Evolutionary conservation across 2,888 invertebrate genomes (phyloP), one percentile per base, ranked within the genome.

Genomic region (Lypha dubia): DNA sequence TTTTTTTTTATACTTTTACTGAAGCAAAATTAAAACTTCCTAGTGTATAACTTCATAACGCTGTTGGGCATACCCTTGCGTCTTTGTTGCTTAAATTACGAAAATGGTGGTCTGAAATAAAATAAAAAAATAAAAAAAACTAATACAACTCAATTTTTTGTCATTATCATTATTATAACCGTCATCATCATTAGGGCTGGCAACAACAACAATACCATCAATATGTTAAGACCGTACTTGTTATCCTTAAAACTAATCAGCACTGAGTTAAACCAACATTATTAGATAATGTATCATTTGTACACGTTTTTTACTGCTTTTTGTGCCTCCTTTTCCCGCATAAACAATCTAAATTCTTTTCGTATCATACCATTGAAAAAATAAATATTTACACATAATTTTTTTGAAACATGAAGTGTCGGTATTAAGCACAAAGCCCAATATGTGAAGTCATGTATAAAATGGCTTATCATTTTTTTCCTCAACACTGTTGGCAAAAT

Each of bases 211-310:
- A 38, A 65, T 46, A 81, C 41, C 44, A 46, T 6, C 46, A 63
- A 71, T 63, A 56, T 62, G 41, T 73, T 62, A 6, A 67, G 65
- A 51, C 56, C 67, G 65, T 44, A 73, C 73, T 83, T 79, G 44
- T 71, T 80, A 71, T 80, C 60, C 67, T 60, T 80, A 71, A 70
- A 84, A 83, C 83, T 85, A 83, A 85, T 86, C 80, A 85, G 74
- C 83, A 83, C 76, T 67, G 73, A 71, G 84, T 77, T 86, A 71
- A 74, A 77, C 70, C 77, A 56, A 62, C 75, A 81, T 76, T 83
- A 82, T 79, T 79, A 67, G 70, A 67, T 79, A 83, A 79, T 75
- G 65, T 68, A 35, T 63, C 62, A 67, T 82, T 38, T n/a, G n/a
- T n/a, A 22, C 24, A 17, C 9, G 13, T 9, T 32, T 70, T 51